These are phyloP conservation scores for Lepus americanus DNA, from an alignment of 2,113 vertebrate genomes.

Conservation along the genomic window DNA sequence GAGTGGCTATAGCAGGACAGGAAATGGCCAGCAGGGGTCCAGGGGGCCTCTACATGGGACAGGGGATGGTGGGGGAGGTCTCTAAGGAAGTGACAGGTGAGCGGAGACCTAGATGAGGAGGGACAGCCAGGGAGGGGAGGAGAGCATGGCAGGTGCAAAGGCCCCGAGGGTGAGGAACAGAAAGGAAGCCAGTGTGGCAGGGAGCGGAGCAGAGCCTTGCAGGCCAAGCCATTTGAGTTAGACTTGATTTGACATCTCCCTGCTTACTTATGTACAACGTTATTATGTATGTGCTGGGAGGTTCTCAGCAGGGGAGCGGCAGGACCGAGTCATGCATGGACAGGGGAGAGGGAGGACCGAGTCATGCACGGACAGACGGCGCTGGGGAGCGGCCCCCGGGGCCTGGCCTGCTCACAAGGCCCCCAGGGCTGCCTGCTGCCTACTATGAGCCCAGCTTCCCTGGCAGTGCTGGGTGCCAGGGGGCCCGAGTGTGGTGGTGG, in stretches of 20 bases:
- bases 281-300: not conserved
- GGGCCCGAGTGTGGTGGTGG: not conserved
- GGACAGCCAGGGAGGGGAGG: not conserved
- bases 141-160: not conserved
- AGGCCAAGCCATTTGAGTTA: not conserved
- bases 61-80: too few relatives aligned
- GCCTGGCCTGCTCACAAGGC: not conserved
- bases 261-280: not conserved
- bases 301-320: not conserved
- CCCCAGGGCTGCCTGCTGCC: too few relatives aligned
- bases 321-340: not conserved
- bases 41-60: not conserved
- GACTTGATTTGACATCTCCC: not conserved
- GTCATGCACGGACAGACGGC: too few relatives aligned
- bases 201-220: not conserved
- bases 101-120: not conserved
- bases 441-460: too few relatives aligned
- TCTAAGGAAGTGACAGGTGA: not conserved
- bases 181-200: not conserved
- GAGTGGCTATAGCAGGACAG: not conserved
- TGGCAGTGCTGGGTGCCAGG: rapidly evolving
- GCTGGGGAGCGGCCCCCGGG: not conserved
- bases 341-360: too few relatives aligned
- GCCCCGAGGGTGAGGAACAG: not conserved
- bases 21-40: not conserved